These are phyloP conservation scores for Oreochromis tanganicae DNA, from an alignment of 2,113 vertebrate species.

Conservation along the genomic window DNA sequence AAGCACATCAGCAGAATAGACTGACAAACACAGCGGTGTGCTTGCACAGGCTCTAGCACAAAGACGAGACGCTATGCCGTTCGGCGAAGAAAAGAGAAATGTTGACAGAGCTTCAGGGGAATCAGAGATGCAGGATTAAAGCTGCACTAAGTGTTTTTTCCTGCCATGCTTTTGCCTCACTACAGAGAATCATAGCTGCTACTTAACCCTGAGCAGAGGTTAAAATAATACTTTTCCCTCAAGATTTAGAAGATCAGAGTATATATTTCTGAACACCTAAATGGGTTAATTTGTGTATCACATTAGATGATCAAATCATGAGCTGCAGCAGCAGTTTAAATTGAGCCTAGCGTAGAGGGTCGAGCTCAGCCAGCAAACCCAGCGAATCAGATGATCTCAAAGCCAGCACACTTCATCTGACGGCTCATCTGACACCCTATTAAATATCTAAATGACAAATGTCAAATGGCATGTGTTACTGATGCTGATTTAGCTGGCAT, in stretches of 20 bases:
- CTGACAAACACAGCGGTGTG: background rate
- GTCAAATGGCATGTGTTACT: background rate
- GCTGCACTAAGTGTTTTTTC: background rate
- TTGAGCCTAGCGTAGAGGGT: background rate
- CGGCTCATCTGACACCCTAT: background rate
- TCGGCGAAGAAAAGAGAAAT: background rate
- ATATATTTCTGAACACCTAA: background rate
- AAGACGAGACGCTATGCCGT: background rate
- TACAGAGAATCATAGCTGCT: background rate
- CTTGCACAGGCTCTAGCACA: background rate
- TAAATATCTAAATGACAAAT: background rate
- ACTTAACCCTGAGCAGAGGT: background rate
- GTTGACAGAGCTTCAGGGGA: background rate
- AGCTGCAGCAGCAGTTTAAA: background rate
- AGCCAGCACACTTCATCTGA: background rate
- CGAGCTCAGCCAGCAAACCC: background rate
- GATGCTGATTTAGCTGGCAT: background rate
- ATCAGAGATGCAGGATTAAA: background rate
- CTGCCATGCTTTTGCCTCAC: background rate
- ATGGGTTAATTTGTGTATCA: background rate
- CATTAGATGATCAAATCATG: background rate
- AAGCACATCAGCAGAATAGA: slow-evolving; percentile 21
- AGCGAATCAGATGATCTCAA: background rate
- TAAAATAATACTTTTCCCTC: background rate
- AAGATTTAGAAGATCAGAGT: background rate